phyloP scores from a whole-genome alignment of 2,113 vertebrate genomes.

The Xiphorhynchus elegans region DNA sequence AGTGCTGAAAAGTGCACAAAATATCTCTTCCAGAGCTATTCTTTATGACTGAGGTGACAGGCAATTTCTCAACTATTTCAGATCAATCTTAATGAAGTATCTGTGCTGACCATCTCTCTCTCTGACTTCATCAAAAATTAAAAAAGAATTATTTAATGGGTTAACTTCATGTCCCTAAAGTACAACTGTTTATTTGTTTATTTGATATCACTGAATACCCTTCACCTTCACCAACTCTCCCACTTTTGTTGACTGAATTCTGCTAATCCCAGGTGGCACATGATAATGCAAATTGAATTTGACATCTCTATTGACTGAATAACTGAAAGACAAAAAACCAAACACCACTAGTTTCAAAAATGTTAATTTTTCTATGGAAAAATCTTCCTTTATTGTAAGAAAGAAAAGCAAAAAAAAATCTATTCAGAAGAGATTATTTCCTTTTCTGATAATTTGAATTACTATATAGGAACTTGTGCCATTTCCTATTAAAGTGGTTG shows the following conservation, averaged over 20 bases:
- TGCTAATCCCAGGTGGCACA: neutral
- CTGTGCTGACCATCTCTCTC: neutral
- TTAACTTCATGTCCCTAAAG: neutral
- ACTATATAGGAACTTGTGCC: neutral
- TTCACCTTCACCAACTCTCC: neutral
- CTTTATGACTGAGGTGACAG: neutral
- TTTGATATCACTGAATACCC: neutral
- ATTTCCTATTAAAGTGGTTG: neutral
- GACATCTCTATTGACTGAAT: conserved; percentile 14
- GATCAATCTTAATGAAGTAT: neutral
- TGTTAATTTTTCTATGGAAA: neutral
- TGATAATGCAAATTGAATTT: conserved; percentile 42
- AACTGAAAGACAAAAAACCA: conserved; percentile 23
- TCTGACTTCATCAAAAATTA: neutral
- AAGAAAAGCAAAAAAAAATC: neutral
- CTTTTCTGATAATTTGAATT: neutral
- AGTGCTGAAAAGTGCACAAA: neutral
- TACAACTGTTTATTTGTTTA: neutral
- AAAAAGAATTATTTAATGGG: rapidly evolving
- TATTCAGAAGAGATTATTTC: neutral
- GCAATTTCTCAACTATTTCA: neutral
- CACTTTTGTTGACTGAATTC: neutral
- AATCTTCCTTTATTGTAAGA: neutral
- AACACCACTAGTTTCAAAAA: neutral
- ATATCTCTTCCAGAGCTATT: neutral